These are phyloP conservation scores for Hyppa rectilinea DNA, from an alignment of 2,888 invertebrate species.

Conservation along the genomic window DNA sequence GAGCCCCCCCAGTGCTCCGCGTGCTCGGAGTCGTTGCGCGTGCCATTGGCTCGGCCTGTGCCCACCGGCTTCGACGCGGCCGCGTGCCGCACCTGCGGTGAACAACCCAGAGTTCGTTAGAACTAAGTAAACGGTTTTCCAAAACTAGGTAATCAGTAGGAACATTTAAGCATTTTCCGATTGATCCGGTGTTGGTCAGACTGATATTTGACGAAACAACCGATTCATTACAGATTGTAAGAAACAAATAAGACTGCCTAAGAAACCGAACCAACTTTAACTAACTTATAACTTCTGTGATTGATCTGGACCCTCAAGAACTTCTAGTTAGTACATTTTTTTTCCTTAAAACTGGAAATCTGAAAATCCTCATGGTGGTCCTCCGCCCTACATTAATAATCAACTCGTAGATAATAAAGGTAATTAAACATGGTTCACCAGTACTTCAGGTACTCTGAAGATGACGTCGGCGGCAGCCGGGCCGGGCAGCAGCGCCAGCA, in stretches of 20 bases:
- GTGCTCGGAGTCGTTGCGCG: constrained; percentile 65
- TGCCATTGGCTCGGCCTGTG: constrained; percentile 75
- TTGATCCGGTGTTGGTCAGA: neutral
- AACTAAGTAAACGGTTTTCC: too few species aligned
- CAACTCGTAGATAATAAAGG: neutral
- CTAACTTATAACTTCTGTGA: neutral
- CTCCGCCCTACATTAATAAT: too few species aligned
- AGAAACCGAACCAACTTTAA: neutral
- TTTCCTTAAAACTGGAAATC: too few species aligned
- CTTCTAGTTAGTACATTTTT: neutral
- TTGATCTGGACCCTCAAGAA: neutral
- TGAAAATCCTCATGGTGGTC: too few species aligned
- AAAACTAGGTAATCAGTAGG: neutral
- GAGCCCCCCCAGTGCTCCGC: constrained; percentile 67
- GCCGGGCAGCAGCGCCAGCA: constrained; percentile 68
- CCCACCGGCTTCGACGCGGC: constrained; percentile 84
- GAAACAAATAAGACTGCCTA: neutral
- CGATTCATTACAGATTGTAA: neutral
- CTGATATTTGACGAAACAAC: neutral
- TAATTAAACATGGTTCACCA: constrained; percentile 70
- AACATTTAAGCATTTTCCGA: neutral
- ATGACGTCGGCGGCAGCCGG: constrained; percentile 76
- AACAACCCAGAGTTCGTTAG: neutral
- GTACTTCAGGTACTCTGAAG: constrained; percentile 87
- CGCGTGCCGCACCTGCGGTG: constrained; percentile 83